phyloP scores from a whole-genome alignment of 2,113 vertebrate species.

The Myotis davidii region DNA sequence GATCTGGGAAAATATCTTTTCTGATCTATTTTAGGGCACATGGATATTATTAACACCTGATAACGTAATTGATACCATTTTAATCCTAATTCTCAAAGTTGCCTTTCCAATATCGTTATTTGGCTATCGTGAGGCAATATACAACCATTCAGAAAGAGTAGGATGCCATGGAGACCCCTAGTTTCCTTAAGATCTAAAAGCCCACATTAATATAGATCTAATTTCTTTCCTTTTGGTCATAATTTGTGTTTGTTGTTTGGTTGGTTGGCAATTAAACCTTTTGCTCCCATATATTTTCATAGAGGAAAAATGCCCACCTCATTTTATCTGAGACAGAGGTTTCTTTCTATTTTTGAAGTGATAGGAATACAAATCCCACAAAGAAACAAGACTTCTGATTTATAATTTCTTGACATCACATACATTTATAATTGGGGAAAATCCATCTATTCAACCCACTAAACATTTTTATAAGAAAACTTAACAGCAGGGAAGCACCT shows the following conservation, averaged over 20 bases:
- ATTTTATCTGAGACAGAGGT: constrained; percentile 29
- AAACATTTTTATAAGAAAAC: constrained; percentile 56
- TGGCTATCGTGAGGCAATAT: constrained; percentile 4
- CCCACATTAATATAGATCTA: background rate
- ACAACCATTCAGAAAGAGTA: constrained; percentile 1
- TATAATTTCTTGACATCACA: constrained; percentile 6
- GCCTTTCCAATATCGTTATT: background rate
- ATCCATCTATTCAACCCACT: constrained; percentile 36
- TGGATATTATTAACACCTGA: constrained; percentile 7
- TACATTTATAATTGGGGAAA: background rate
- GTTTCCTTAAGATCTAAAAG: constrained; percentile 39
- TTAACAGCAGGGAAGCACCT: constrained; percentile 47
- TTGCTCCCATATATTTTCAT: background rate
- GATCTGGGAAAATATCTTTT: background rate
- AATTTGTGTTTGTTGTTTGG: constrained; percentile 6
- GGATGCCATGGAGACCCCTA: background rate
- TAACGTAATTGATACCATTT: constrained; percentile 24
- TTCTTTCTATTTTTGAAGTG: constrained; percentile 29
- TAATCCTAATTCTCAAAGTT: constrained; percentile 35
- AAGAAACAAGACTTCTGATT: constrained; percentile 30
- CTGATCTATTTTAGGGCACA: background rate
- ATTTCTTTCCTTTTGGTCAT: constrained; percentile 13
- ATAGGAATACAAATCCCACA: constrained; percentile 38
- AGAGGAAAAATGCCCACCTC: background rate
- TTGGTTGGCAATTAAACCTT: constrained; percentile 29